Evolutionary conservation across 2,113 vertebrate genomes (phyloP), one percentile per base, ranked within the genome.

Genomic region (Asarcornis scutulata): DNA sequence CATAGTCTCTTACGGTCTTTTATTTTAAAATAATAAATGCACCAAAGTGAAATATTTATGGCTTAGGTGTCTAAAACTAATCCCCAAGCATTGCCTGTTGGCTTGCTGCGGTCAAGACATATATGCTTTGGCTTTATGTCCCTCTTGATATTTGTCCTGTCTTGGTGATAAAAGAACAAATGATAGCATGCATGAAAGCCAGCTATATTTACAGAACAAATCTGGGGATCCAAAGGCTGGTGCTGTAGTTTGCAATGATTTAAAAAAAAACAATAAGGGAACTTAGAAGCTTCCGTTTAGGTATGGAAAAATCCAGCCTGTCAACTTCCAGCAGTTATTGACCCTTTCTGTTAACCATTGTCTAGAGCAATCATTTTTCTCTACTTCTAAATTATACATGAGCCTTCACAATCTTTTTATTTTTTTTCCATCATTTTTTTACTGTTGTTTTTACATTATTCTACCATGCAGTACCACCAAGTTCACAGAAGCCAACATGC

Each of bases 11-110:
- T 72, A 64, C 34, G 27, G 3, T 34, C 21, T 91, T 77, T 88
- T 77, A 10, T 77, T 94, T 81, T 26, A 38, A 95, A 81, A 77
- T 75, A 79, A 67, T 75, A 91, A 79, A 82, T 76, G 18, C 9
- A 63, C 16, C 7, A 34, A 17, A 78, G 67, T 79, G 68, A 84
- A 85, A 85, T 89, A 95, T 85, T 95, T 93, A 89, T 92, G 34
- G 21, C 8, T 2, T 50, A 64, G 21, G 6, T 34, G 15, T 68
- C 53, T 74, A 72, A 77, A 88, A 86, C 53, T 56, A 87, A 52
- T 62, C 34, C 34, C 18, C 8, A 52, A n/a, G 9, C 8, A 38
- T 79, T 89, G 34, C 32, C 53, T 68, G 17, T 52, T 36, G 59
- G 48, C 52, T 93, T 94, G 15, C 58, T 40, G 2, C 58, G 17